phyloP scores from a whole-genome alignment of 1,140 invertebrate genomes.

The Dendrolimus kikuchii region DNA sequence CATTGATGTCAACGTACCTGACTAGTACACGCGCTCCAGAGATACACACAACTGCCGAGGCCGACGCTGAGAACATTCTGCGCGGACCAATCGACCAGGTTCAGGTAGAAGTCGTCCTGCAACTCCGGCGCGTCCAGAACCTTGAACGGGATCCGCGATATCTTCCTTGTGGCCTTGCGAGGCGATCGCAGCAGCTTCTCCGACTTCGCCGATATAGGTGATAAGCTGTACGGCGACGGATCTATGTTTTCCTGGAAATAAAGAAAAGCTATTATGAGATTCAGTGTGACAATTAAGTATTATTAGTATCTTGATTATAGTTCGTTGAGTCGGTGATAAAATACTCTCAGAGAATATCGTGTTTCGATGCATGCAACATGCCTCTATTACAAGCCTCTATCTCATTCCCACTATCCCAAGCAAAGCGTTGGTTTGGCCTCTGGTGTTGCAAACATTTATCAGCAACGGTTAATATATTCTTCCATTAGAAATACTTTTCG shows the following conservation, averaged over 20 bases:
- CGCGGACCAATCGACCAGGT: slow-evolving; percentile 99
- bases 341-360: too few species aligned
- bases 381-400: too few species aligned
- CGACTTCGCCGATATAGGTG: slow-evolving; percentile 94
- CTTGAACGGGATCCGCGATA: slow-evolving; percentile 98
- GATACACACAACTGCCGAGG: slow-evolving; percentile 96
- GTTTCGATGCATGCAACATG: too few species aligned
- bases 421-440: too few species aligned
- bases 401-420: too few species aligned
- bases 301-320: too few species aligned
- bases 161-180: slow-evolving; percentile 95
- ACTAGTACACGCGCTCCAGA: slow-evolving; percentile 99
- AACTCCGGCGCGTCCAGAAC: slow-evolving; percentile 97
- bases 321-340: too few species aligned
- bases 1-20: slow-evolving; percentile 75
- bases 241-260: slow-evolving; percentile 74
- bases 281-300: background rate
- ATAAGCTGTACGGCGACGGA: slow-evolving; percentile 90
- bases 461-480: too few species aligned
- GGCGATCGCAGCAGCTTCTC: slow-evolving; percentile 95
- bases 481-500: too few species aligned
- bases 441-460: too few species aligned
- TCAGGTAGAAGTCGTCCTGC: slow-evolving; percentile 99
- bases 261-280: background rate
- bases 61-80: slow-evolving; percentile 99